phyloP scores from a whole-genome alignment of 2,797 vertebrate species.

The Karalla daura region DNA sequence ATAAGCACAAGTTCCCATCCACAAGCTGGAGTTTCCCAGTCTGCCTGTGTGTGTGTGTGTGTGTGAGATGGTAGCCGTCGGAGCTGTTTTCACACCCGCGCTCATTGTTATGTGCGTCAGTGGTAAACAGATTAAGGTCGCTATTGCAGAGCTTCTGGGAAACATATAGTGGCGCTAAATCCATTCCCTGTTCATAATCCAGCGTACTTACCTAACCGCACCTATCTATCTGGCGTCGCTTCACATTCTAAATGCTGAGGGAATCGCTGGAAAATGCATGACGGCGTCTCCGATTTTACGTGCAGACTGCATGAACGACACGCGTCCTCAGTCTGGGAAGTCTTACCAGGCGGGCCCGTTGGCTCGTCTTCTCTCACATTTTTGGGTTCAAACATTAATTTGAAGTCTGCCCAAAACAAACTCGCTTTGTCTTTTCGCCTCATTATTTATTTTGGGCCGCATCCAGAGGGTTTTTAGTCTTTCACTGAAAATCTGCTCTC shows the following conservation, averaged over 20 bases:
- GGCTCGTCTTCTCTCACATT: too few relatives aligned
- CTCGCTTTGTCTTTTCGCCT: background rate
- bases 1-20: too few relatives aligned
- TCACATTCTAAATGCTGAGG: background rate
- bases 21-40: background rate
- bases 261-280: background rate
- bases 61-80: too few relatives aligned
- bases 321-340: too few relatives aligned
- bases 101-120: background rate
- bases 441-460: too few relatives aligned
- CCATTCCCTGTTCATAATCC: background rate
- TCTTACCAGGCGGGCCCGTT: too few relatives aligned
- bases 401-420: background rate
- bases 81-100: background rate
- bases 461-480: background rate
- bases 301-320: too few relatives aligned
- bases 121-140: background rate
- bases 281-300: background rate
- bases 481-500: too few relatives aligned
- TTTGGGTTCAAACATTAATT: background rate
- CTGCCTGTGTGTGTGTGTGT: too few relatives aligned
- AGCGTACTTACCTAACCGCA: background rate
- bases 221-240: background rate
- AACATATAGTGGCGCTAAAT: background rate
- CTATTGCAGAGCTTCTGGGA: background rate